Evolutionary conservation across 53 echinoderm and acorn worm genomes (phyloP).

Genomic region (Astropecten irregularis): DNA sequence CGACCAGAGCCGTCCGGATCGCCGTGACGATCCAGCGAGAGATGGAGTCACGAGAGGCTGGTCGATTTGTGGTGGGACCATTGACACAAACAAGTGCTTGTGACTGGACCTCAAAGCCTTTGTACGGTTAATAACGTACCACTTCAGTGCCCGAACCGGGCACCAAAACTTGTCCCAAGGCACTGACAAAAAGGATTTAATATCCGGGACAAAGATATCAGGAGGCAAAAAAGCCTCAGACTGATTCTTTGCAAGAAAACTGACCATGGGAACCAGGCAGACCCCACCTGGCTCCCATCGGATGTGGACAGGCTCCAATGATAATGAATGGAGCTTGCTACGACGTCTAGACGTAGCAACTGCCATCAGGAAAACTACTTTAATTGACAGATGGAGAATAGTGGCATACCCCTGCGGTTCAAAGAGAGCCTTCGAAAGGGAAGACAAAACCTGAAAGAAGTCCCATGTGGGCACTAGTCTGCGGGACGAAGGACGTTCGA

Average conservation of each 20-base stretch:
- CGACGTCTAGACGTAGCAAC: constrained; percentile 22
- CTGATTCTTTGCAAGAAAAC: constrained; percentile 43
- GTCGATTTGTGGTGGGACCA: background rate
- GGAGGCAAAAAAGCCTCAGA: constrained; percentile 1
- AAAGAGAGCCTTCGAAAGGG: background rate
- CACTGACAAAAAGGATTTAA: background rate
- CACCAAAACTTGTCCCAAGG: background rate
- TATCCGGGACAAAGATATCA: constrained; percentile 29
- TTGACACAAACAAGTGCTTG: too few species aligned
- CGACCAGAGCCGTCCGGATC: background rate
- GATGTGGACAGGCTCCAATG: constrained; percentile 38
- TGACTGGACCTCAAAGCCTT: too few species aligned
- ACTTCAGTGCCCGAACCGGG: background rate
- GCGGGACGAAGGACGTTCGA: background rate
- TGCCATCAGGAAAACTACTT: constrained; percentile 17
- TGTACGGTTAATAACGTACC: too few species aligned
- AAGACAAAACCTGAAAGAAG: background rate
- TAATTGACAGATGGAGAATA: background rate
- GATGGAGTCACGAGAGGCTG: constrained; percentile 8
- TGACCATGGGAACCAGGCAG: background rate
- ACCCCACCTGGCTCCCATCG: constrained; percentile 33
- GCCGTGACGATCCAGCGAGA: background rate
- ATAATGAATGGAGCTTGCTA: constrained; percentile 47
- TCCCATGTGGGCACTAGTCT: background rate
- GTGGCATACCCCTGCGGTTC: background rate